Conservation (phyloP, 2,888 invertebrate species). For the Heliconius ethilla region DNA sequence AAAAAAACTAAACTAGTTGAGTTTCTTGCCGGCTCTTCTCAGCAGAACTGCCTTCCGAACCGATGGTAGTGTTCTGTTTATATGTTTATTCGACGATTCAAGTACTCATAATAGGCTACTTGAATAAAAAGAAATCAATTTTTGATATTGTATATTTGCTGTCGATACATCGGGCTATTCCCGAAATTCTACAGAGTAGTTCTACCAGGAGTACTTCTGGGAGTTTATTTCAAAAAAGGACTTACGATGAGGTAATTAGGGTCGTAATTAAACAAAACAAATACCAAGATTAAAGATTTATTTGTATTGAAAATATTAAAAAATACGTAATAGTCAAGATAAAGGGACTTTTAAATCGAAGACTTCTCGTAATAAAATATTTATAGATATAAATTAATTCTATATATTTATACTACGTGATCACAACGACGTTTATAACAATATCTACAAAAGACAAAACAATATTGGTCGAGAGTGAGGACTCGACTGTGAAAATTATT, state of each 20-base stretch:
- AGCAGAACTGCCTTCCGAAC: no score
- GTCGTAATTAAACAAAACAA: slow-evolving; percentile 17
- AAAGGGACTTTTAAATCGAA: slow-evolving; percentile 56
- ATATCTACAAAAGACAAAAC: slow-evolving; percentile 49
- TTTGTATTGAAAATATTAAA: slow-evolving; percentile 63
- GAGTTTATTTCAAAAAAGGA: no score
- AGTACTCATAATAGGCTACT: no score
- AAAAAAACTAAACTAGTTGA: no score
- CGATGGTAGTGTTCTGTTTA: no score
- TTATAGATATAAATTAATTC: slow-evolving; percentile 47
- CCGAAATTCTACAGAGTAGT: no score
- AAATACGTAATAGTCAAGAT: slow-evolving; percentile 65
- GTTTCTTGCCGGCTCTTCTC: no score
- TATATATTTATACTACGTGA: slow-evolving; percentile 45
- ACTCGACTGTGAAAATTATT: slow-evolving; percentile 69
- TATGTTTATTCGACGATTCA: no score
- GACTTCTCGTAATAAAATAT: slow-evolving; percentile 58
- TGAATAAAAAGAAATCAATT: no score
- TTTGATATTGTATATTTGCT: no score
- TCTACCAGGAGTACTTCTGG: no score
- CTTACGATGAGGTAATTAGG: background rate
- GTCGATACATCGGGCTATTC: no score
- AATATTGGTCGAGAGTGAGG: slow-evolving; percentile 41
- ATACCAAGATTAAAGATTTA: slow-evolving; percentile 53
- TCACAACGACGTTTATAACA: slow-evolving; percentile 50